Base-by-base conservation (phyloP, 2,113 vertebrate species). In the Maccullochella peelii region DNA sequence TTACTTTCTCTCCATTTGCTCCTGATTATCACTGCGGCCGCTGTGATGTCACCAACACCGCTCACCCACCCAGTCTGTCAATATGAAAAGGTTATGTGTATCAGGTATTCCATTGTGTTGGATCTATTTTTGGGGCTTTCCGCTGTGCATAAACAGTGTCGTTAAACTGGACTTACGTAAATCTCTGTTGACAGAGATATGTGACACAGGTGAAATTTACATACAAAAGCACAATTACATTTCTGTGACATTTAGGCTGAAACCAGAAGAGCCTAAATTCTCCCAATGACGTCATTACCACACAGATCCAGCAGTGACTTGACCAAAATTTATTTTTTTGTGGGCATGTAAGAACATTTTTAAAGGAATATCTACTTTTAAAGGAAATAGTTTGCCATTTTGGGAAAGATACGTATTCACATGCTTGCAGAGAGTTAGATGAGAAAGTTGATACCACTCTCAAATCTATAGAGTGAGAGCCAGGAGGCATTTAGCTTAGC, bases 1-100 rank as follows among this genome's bases (percentile, higher is more conserved):
- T 77, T 87, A 55, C 72, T 12, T 54, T 88, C n/a, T 16, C 38
- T 74, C 20, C 78, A 27, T 90, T 84, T 86, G 66, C 66, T 63
- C 47, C 20, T 23, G 52, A 36, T 75, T 72, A 69, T 74, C 54
- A 23, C n/a, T 5, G 25, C 57, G 33, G 84, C 52, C 21, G 20
- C 59, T 2, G n/a, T 73, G 69, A 82, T 86, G 80, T 84, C 75
- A 85, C 62, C 54, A 14, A 6, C 57, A 2, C 4, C 1, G 2
- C 47, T 62, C 11, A 33, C 23, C 58, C 72, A n/a, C 75, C 21
- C 69, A 12, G 20, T 57, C 50, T 27, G 73, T 77, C 70, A 52
- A 50, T 76, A 74, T 69, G 20, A 86, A 47, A 91, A 62, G 83
- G 77, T 85, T 88, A 77, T 52, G n/a, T 59, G 74, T 69, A 70